Conservation (phyloP, 2,113 vertebrate species). For the Eptatretus burgeri region DNA sequence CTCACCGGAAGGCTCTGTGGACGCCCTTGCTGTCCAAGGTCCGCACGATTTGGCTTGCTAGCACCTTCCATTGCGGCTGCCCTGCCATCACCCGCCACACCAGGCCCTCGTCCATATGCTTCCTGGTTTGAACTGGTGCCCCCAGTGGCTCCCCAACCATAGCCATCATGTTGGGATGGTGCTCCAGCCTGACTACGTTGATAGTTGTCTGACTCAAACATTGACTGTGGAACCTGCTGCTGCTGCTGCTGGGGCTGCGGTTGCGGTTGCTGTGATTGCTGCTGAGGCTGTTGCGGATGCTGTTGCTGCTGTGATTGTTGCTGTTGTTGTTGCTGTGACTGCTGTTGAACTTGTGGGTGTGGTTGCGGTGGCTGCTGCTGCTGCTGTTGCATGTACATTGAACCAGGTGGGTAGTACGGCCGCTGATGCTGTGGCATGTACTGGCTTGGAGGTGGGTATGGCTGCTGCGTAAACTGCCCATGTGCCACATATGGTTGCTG, state of each 20-base stretch:
- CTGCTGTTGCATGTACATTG: conserved; percentile 1
- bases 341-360: not conserved
- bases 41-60: not conserved
- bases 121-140: too few relatives aligned
- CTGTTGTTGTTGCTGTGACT: not conserved
- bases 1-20: conserved; percentile 5
- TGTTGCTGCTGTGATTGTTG: not conserved
- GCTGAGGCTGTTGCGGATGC: not conserved
- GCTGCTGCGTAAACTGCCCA: conserved; percentile 4
- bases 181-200: too few relatives aligned
- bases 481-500: conserved; percentile 2
- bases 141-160: too few relatives aligned
- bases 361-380: conserved; percentile 1
- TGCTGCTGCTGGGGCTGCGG: too few relatives aligned
- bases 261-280: not conserved
- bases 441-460: not conserved
- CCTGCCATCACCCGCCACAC: not conserved
- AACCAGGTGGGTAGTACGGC: not conserved
- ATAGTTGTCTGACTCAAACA: too few relatives aligned
- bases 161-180: too few relatives aligned
- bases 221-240: too few relatives aligned
- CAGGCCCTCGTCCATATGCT: too few relatives aligned
- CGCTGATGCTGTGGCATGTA: not conserved
- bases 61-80: conserved; percentile 1
- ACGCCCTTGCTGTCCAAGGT: conserved; percentile 3